These are phyloP conservation scores for Acanthornis magna DNA, from an alignment of 2,797 vertebrate species.

Conservation along the genomic window DNA sequence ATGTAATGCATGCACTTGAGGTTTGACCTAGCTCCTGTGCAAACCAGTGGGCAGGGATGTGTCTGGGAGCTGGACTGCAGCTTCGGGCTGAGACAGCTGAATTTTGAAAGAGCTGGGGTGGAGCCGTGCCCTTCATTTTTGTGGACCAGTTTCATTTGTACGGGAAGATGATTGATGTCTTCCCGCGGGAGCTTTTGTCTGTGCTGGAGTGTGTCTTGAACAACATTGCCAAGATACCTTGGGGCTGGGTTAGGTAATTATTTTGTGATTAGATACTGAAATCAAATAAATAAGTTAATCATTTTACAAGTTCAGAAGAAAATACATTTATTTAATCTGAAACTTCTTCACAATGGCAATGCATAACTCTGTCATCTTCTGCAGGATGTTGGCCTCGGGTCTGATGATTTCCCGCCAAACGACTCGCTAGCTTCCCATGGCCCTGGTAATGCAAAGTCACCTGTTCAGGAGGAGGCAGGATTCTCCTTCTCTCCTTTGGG, in stretches of 20 bases:
- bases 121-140: conserved; percentile 6
- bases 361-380: not conserved
- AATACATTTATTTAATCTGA: conserved; percentile 2
- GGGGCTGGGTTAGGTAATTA: conserved; percentile 8
- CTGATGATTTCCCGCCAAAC: not conserved
- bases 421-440: accelerated
- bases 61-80: not conserved
- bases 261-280: not conserved
- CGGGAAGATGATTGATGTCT: not conserved
- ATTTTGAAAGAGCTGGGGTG: conserved; percentile 14
- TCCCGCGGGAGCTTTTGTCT: not conserved
- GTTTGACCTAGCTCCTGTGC: conserved; percentile 25
- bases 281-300: conserved; percentile 13
- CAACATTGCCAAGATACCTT: conserved; percentile 4
- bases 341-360: not conserved
- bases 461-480: not conserved
- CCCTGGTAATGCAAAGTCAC: not conserved
- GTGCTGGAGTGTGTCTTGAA: not conserved
- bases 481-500: not conserved
- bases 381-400: not conserved
- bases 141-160: conserved; percentile 1
- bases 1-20: conserved; percentile 7
- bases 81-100: not conserved
- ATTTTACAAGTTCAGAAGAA: conserved; percentile 13
- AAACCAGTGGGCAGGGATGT: not conserved